Percentiles rank a stretch among this genome's conserved stretches.
phyloP scores from a whole-genome alignment of 2,113 vertebrate species.

The Taxidea taxus region DNA sequence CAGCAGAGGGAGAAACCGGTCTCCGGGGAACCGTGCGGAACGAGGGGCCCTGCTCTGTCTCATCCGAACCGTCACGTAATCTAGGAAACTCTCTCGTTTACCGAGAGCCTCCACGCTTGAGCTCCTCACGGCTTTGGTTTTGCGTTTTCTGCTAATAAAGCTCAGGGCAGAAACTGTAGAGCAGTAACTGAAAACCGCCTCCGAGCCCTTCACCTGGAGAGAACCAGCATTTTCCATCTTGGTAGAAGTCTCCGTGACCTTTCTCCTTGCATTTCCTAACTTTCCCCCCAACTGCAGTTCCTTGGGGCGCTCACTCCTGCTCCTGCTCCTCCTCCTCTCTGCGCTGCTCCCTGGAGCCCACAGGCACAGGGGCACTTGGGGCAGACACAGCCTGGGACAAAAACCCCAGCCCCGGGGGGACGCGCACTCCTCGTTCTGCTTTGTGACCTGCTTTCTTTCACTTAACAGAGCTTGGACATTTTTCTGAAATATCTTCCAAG shows the following conservation, averaged over 20 bases:
- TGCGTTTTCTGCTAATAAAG: not conserved
- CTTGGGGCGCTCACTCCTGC: too few relatives aligned
- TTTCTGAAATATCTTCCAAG: not conserved
- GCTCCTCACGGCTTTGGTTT: not conserved
- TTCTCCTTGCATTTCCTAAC: not conserved
- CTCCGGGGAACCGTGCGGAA: not conserved
- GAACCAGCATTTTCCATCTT: not conserved
- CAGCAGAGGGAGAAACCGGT: not conserved
- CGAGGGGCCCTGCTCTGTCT: not conserved
- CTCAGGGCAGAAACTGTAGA: not conserved
- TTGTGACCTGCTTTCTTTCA: not conserved
- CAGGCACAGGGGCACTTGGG: accelerated
- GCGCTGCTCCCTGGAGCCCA: not conserved
- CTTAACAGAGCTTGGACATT: not conserved
- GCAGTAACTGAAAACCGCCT: not conserved
- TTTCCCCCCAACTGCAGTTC: not conserved
- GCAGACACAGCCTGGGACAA: not conserved
- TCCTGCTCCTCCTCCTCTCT: not conserved
- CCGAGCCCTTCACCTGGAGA: not conserved
- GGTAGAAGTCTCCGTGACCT: not conserved
- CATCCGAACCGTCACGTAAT: not conserved
- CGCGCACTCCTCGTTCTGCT: not conserved
- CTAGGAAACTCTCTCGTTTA: not conserved
- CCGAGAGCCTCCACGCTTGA: not conserved
- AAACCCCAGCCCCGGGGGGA: not conserved